Conservation (phyloP, 2,888 invertebrate genomes). For the Petrolisthes manimaculis region DNA sequence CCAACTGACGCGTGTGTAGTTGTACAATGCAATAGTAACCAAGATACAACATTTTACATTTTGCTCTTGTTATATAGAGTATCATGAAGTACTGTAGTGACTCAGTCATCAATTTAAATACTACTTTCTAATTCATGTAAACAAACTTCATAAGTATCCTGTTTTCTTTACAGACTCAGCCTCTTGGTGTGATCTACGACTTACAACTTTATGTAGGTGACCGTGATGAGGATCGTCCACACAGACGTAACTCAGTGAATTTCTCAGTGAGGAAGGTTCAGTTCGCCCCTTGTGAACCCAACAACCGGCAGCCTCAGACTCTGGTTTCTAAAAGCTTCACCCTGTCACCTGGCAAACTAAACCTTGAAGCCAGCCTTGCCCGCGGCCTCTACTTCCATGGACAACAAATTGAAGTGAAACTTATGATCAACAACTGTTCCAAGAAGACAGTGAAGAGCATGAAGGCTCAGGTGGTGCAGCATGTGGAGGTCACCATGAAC, state of each 20-base stretch:
- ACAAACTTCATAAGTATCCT: background rate
- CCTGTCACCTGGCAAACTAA: conserved; percentile 79
- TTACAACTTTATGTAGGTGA: conserved; percentile 87
- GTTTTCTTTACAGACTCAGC: conserved; percentile 77
- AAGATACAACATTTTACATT: no score
- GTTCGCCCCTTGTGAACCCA: conserved; percentile 73
- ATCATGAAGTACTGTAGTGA: no score
- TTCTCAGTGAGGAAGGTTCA: conserved; percentile 65
- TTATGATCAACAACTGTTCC: conserved; percentile 88
- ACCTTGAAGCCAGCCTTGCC: conserved; percentile 88
- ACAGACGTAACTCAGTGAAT: conserved; percentile 76
- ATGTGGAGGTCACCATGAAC: conserved; percentile 91
- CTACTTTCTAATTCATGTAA: background rate
- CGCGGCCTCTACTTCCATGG: conserved; percentile 92
- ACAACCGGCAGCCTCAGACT: conserved; percentile 89
- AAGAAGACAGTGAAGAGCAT: conserved; percentile 90
- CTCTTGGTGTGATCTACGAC: conserved; percentile 86
- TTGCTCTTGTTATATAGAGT: no score
- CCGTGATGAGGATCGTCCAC: conserved; percentile 85
- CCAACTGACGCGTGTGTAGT: no score
- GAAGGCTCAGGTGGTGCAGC: conserved; percentile 80
- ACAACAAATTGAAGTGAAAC: conserved; percentile 85
- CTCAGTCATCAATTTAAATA: no score
- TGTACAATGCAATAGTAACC: no score
- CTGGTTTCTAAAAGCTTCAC: conserved; percentile 79